Percentiles rank a stretch among this genome's conserved stretches.
These are phyloP conservation scores for Nannobrachium achirus DNA, from an alignment of 2,113 vertebrate species.

Conservation along the genomic window DNA sequence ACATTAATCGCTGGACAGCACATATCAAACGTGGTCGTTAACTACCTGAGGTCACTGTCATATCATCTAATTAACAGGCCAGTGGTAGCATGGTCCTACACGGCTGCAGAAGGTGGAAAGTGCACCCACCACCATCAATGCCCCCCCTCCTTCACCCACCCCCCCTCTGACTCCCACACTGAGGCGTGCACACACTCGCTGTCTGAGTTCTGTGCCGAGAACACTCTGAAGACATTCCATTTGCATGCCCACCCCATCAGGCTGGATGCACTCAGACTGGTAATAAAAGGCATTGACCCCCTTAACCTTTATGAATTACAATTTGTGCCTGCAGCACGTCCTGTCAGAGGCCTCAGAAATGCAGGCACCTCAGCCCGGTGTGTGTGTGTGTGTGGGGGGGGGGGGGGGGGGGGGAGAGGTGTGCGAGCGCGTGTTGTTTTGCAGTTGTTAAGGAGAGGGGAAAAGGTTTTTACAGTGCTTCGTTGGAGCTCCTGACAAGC, in stretches of 20 bases:
- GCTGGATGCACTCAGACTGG: conserved; percentile 83
- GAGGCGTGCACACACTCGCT: conserved; percentile 68
- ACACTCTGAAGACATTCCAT: conserved; percentile 81
- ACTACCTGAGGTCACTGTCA: conserved; percentile 77
- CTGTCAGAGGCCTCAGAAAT: conserved; percentile 84
- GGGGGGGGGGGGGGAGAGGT: too few species aligned
- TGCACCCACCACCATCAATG: conserved; percentile 45
- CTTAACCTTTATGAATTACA: conserved; percentile 89
- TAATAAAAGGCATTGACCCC: conserved; percentile 88
- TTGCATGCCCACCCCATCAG: conserved; percentile 83
- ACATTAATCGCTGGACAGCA: conserved; percentile 72
- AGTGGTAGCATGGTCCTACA: conserved; percentile 72
- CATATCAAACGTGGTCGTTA: conserved; percentile 78
- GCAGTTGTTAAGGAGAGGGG: conserved; percentile 82
- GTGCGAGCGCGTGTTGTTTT: conserved; percentile 71
- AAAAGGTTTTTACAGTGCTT: conserved; percentile 83
- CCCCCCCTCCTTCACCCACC: conserved; percentile 54
- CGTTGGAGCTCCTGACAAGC: conserved; percentile 81
- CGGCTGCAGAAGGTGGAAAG: conserved; percentile 68
- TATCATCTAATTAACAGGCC: conserved; percentile 77
- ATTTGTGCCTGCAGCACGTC: conserved; percentile 86
- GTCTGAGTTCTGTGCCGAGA: conserved; percentile 73
- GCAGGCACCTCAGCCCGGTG: conserved; percentile 79
- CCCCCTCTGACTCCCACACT: conserved; percentile 67
- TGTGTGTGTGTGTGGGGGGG: conserved; percentile 43